Conservation (phyloP, 2,797 vertebrate species). For the Nyctibius grandis region DNA sequence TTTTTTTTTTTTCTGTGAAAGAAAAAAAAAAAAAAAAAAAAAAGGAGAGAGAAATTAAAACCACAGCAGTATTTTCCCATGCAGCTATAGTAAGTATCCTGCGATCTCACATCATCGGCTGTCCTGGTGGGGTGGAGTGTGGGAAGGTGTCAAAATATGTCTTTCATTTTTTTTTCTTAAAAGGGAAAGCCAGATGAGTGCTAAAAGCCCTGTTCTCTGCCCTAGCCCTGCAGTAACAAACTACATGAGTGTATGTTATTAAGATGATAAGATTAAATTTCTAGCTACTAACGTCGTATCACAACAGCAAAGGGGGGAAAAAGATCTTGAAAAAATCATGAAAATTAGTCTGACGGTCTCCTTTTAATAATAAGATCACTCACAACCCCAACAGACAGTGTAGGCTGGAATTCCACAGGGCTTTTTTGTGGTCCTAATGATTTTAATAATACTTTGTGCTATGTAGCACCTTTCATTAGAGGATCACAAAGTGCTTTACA, state of each 20-base stretch:
- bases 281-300: conserved; percentile 41
- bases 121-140: conserved; percentile 59
- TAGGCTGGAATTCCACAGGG: conserved; percentile 62
- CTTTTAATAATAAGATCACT: conserved; percentile 61
- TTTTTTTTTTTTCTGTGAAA: background rate
- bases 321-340: conserved; percentile 55
- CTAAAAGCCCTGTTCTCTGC: conserved; percentile 49
- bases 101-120: conserved; percentile 10
- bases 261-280: conserved; percentile 64
- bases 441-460: conserved; percentile 66
- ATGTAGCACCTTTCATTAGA: conserved; percentile 65
- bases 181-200: conserved; percentile 55
- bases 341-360: conserved; percentile 63
- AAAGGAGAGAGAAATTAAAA: conserved; percentile 28
- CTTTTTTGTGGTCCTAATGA: conserved; percentile 66
- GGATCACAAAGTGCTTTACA: conserved; percentile 62
- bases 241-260: conserved; percentile 50
- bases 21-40: background rate
- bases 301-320: conserved; percentile 30
- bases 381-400: conserved; percentile 46
- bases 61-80: conserved; percentile 53
- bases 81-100: conserved; percentile 3
- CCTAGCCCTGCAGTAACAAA: conserved; percentile 60
- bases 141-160: conserved; percentile 66
- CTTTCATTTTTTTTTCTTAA: conserved; percentile 37